A percentile compares a stretch with the other conserved stretches of the same genome.
Evolutionary conservation across 2,888 invertebrate genomes (phyloP).

Genomic region (Tetropium fuscum): DNA sequence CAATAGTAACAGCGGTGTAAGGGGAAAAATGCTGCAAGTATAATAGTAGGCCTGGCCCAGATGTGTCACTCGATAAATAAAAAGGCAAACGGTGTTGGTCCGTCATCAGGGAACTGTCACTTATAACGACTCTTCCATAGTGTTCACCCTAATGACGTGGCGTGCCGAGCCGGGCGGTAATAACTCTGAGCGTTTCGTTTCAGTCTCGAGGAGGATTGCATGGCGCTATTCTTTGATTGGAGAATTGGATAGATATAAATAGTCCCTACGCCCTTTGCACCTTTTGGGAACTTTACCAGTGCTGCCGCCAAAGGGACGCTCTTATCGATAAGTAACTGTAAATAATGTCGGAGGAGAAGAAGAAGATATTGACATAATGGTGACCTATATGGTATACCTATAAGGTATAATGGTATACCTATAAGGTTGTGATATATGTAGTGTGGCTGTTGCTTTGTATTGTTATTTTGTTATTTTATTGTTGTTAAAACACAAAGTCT

Average conservation of each 20-base stretch:
- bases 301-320: too few species aligned
- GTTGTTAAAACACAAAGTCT: too few species aligned
- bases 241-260: background rate
- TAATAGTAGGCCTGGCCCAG: slow-evolving; percentile 2
- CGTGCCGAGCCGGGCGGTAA: background rate
- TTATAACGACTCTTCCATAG: slow-evolving; percentile 7
- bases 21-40: slow-evolving; percentile 13
- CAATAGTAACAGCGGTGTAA: slow-evolving; percentile 3
- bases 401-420: too few species aligned
- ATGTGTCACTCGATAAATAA: slow-evolving; percentile 19
- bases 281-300: too few species aligned
- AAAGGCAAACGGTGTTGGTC: slow-evolving; percentile 11
- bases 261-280: background rate
- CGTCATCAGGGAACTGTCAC: slow-evolving; percentile 16
- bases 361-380: too few species aligned
- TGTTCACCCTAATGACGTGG: background rate
- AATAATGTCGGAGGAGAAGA: too few species aligned
- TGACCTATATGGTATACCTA: too few species aligned
- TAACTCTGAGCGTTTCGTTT: background rate
- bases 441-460: too few species aligned
- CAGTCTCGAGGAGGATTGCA: background rate
- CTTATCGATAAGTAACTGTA: too few species aligned
- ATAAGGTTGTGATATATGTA: too few species aligned
- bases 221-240: background rate
- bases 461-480: too few species aligned